phyloP scores from a whole-genome alignment of 1,140 invertebrate species.

The Melanaphis sacchari region DNA sequence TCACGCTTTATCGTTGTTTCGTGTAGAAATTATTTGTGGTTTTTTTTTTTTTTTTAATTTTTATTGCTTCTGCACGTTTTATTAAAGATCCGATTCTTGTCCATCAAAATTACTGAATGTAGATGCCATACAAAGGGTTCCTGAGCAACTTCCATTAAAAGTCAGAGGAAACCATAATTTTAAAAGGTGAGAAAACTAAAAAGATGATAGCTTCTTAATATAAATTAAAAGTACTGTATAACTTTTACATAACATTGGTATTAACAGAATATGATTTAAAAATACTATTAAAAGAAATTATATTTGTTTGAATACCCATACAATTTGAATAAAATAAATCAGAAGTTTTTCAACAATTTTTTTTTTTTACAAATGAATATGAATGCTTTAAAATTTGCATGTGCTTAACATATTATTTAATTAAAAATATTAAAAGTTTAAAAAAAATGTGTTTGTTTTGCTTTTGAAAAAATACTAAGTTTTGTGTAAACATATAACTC shows the following conservation, averaged over 20 bases:
- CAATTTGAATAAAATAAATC: not conserved
- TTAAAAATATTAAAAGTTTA: not conserved
- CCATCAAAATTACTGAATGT: constrained; percentile 52
- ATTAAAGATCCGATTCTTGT: constrained; percentile 52
- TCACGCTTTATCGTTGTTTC: constrained; percentile 23
- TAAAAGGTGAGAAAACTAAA: constrained; percentile 32
- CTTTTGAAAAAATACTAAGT: not conserved
- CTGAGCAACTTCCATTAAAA: constrained; percentile 45
- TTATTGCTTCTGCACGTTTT: constrained; percentile 40
- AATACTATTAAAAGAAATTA: not conserved
- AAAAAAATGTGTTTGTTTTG: not conserved
- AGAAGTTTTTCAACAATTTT: not conserved
- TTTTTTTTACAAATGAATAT: not conserved
- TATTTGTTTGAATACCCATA: not conserved
- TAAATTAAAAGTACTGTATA: not conserved
- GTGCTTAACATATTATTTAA: not conserved
- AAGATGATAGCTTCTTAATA: not conserved
- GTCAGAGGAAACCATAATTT: constrained; percentile 22
- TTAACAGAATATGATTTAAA: not conserved
- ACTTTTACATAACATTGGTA: not conserved
- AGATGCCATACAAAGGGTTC: constrained; percentile 38
- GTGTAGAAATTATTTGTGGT: constrained; percentile 39
- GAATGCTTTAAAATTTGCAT: not conserved
- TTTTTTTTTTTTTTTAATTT: constrained; percentile 27
- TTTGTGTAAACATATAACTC: not conserved